Conservation (phyloP, 2,888 invertebrate species). For the Fragum sueziense region DNA sequence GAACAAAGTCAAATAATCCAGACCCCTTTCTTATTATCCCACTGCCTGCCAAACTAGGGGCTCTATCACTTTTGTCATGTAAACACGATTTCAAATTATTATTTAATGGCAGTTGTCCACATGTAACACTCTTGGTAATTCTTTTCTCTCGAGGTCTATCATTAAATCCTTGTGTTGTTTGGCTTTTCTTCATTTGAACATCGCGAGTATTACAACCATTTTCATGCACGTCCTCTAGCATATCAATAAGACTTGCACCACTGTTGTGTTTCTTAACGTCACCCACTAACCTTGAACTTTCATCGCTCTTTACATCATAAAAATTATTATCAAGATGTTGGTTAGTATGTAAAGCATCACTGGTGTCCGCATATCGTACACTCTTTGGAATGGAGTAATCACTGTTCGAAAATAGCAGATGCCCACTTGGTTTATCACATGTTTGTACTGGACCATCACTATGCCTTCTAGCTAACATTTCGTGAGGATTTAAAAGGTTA, state of each 20-base stretch:
- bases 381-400: constrained; percentile 32
- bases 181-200: constrained; percentile 1
- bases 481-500: constrained; percentile 46
- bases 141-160: constrained; percentile 8
- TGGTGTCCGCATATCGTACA: not conserved
- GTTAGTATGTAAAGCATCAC: not conserved
- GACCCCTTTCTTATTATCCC: not conserved
- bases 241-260: constrained; percentile 28
- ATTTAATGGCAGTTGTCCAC: constrained; percentile 13
- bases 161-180: not conserved
- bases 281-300: not conserved
- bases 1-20: constrained; percentile 5
- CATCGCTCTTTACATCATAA: no score
- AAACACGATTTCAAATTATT: not conserved
- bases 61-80: not conserved
- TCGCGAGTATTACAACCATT: constrained; percentile 29
- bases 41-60: not conserved
- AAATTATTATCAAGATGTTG: no score
- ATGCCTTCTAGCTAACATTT: constrained; percentile 41
- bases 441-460: constrained; percentile 49
- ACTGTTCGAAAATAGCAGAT: constrained; percentile 41
- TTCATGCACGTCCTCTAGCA: constrained; percentile 44
- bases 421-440: constrained; percentile 2
- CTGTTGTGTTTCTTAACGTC: not conserved
- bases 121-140: constrained; percentile 31